phyloP scores from a whole-genome alignment of 2,797 vertebrate genomes.

The Siniperca scherzeri region DNA sequence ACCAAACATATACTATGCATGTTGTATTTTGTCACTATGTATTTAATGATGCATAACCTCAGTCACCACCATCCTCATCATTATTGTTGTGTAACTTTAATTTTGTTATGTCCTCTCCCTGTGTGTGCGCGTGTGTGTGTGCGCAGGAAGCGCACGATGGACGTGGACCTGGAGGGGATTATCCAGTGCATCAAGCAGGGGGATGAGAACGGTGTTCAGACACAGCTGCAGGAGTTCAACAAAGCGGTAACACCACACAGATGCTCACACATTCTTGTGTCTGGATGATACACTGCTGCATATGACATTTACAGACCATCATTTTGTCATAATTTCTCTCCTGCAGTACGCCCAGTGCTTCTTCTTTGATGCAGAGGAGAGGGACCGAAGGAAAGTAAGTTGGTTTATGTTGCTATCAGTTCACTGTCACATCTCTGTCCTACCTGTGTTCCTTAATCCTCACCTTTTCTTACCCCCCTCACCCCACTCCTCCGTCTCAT shows the following conservation, averaged over 20 bases:
- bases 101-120: conserved; percentile 45
- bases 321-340: conserved; percentile 2
- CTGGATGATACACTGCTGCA: neutral
- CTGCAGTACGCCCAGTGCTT: conserved; percentile 82
- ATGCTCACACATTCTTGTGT: neutral
- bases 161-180: conserved; percentile 82
- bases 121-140: conserved; percentile 10
- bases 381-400: conserved; percentile 74
- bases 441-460: conserved; percentile 8
- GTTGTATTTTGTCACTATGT: conserved; percentile 2
- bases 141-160: conserved; percentile 70
- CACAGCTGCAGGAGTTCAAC: conserved; percentile 82
- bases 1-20: no score
- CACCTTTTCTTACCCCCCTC: conserved; percentile 3
- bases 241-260: conserved; percentile 78
- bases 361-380: conserved; percentile 80
- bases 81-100: conserved; percentile 61
- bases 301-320: neutral
- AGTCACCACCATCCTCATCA: conserved; percentile 4
- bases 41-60: conserved; percentile 9
- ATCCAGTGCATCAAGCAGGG: conserved; percentile 83
- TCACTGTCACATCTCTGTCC: neutral
- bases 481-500: neutral
- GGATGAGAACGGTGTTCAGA: conserved; percentile 78
- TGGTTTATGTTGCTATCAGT: neutral